Evolutionary conservation across 2,888 invertebrate genomes (phyloP).

Genomic region (Biston stratarius): DNA sequence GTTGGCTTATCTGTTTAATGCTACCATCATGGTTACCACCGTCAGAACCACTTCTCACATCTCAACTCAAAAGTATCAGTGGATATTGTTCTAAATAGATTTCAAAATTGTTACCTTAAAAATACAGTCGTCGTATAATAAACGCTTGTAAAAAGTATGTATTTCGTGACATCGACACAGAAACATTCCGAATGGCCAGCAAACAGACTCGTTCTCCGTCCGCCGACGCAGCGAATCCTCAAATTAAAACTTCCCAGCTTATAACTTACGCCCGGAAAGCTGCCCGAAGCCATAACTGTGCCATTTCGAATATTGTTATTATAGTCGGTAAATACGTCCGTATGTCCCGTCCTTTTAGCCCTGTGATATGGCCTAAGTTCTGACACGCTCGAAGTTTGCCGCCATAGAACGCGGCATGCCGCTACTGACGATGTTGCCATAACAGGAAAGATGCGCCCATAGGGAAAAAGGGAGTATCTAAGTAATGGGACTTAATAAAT

Average conservation of each 20-base stretch:
- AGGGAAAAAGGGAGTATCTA: slow-evolving; percentile 29
- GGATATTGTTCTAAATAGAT: too few relatives aligned
- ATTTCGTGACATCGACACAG: not conserved
- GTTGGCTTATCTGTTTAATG: too few relatives aligned
- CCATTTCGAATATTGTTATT: slow-evolving; percentile 44
- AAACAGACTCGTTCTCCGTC: slow-evolving; percentile 24
- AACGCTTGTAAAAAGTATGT: not conserved
- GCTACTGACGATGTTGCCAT: slow-evolving; percentile 24
- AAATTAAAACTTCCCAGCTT: slow-evolving; percentile 33
- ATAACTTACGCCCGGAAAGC: slow-evolving; percentile 29
- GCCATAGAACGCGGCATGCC: slow-evolving; percentile 29
- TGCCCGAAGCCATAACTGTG: slow-evolving; percentile 24
- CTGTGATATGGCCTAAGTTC: slow-evolving; percentile 42
- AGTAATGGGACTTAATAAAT: slow-evolving; percentile 36
- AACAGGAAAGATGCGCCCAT: slow-evolving; percentile 27
- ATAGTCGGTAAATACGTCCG: slow-evolving; percentile 41
- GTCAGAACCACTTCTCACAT: too few relatives aligned
- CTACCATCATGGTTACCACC: too few relatives aligned
- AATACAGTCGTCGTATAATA: too few relatives aligned
- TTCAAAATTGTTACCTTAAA: too few relatives aligned
- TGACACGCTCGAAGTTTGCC: slow-evolving; percentile 38
- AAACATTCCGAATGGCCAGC: slow-evolving; percentile 1
- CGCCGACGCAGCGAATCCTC: slow-evolving; percentile 29
- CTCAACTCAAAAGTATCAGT: too few relatives aligned
- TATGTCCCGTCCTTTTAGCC: slow-evolving; percentile 37